Conservation (phyloP, 2,113 vertebrate species). For the Misgurnus anguillicaudatus region DNA sequence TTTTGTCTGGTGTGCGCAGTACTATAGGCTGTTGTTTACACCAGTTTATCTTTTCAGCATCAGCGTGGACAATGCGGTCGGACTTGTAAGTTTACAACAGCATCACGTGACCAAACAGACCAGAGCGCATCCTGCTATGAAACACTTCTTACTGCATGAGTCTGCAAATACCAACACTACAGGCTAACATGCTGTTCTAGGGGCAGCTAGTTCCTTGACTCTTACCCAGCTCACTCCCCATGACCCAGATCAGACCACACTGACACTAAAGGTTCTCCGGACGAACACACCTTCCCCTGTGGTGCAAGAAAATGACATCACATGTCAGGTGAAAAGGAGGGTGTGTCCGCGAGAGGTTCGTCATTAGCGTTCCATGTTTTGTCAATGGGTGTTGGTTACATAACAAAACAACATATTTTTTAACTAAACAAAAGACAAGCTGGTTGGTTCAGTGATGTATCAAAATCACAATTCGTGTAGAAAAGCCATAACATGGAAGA, state of each 20-base stretch:
- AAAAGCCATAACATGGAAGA: not conserved
- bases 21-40: conserved; percentile 45
- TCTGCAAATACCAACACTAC: not conserved
- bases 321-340: conserved; percentile 9
- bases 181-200: conserved; percentile 15
- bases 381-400: not conserved
- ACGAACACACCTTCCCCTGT: conserved; percentile 16
- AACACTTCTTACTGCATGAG: not conserved
- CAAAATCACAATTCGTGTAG: conserved; percentile 9
- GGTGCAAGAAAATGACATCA: not conserved
- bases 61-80: conserved; percentile 60
- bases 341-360: conserved; percentile 19
- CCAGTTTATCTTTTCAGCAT: conserved; percentile 17
- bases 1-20: conserved; percentile 42
- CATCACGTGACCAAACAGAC: not conserved
- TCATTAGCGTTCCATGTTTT: conserved; percentile 6
- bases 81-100: conserved; percentile 63
- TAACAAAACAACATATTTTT: not conserved
- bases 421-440: not conserved
- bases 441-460: conserved; percentile 1
- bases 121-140: conserved; percentile 39
- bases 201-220: conserved; percentile 10
- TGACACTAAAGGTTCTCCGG: not conserved
- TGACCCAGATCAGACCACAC: not conserved
- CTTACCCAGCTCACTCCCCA: not conserved